phyloP scores from a whole-genome alignment of 2,113 vertebrate species.

The Cyprinodon tularosa region DNA sequence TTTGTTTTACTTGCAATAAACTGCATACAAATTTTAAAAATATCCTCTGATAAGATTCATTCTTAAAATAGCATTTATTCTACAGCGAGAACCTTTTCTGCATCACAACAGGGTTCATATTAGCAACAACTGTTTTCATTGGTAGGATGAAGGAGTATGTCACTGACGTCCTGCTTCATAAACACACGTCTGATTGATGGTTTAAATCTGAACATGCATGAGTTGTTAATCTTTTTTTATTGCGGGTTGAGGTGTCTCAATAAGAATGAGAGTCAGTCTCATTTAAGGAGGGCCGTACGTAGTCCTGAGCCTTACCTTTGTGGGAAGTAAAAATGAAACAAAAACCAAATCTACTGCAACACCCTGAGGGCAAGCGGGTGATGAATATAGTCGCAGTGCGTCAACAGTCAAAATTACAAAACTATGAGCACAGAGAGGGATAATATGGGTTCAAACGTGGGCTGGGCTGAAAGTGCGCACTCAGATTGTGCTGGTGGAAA shows the following conservation, averaged over 20 bases:
- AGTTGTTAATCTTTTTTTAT: constrained; percentile 2
- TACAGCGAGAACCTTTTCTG: constrained; percentile 44
- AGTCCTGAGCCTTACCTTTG: constrained; percentile 1
- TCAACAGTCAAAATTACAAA: constrained; percentile 67
- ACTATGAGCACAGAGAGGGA: constrained; percentile 44
- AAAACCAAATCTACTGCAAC: constrained; percentile 39
- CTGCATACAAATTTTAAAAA: not conserved
- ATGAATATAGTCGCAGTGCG: constrained; percentile 65
- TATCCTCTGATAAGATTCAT: constrained; percentile 22
- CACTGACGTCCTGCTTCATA: constrained; percentile 36
- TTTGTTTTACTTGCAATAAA: not conserved
- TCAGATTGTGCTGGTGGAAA: constrained; percentile 32
- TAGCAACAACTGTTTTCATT: constrained; percentile 51
- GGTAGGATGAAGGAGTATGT: constrained; percentile 43
- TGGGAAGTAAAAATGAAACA: constrained; percentile 4
- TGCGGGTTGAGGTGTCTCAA: constrained; percentile 8
- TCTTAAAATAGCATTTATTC: constrained; percentile 51
- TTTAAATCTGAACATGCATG: constrained; percentile 11
- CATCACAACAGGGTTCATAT: constrained; percentile 63
- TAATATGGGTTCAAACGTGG: constrained; percentile 57
- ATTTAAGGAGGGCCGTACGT: not conserved
- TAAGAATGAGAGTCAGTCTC: constrained; percentile 2
- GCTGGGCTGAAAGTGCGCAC: constrained; percentile 39
- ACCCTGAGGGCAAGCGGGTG: constrained; percentile 39
- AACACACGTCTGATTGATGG: not conserved